Base-by-base conservation (phyloP, 2,888 invertebrate genomes). In the Philhelius pedissequus region DNA sequence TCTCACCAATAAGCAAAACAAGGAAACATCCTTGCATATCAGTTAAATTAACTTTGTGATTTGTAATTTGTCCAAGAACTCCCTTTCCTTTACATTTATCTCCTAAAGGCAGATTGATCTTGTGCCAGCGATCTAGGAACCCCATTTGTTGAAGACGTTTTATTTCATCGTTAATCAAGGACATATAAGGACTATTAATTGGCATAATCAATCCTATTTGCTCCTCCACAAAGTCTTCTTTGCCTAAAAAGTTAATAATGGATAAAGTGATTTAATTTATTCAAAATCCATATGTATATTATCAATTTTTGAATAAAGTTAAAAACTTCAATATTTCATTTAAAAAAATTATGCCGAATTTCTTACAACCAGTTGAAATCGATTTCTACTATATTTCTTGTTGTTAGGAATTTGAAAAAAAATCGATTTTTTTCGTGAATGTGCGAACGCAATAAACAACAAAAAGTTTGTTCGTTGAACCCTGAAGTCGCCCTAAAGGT, bases 1-100 rank as follows among this genome's bases (percentile, higher is more conserved):
- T 25, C 22, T 90, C 93, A 96, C 97, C 97, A 69, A 97, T 91
- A 69, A 96, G 93, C 3, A 97, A 92, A 0, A 98, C 95, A 88
- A 97, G 95, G 92, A 97, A 97, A 27, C 97, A 97, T 11, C 97
- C 98, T 91, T 97, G 97, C 97, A 97, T 98, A 88, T 98, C 97
- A 66, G 95, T 94, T 87, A 97, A 93, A 90, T 97, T 96, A 48
- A 98, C 97, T 40, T 96, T 97, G 88, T 97, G 96, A 89, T 96
- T 97, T 82, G 94, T 94, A n/a, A 95, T 96, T 90, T 95, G 95
- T 0, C 94, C 92, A 13, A 92, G 90, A 20, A 93, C 90, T 1
- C 93, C 93, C 60, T 93, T 93, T 89, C 94, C 95, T 94, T 93
- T 96, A 89, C 97, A 98, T 84, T 95, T 94, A 90, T 97, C 96